A percentile compares a stretch with the other conserved stretches of the same genome.
These are phyloP conservation scores for Macrosteles quadrilineatus DNA, from an alignment of 1,140 invertebrate genomes.

Conservation along the genomic window DNA sequence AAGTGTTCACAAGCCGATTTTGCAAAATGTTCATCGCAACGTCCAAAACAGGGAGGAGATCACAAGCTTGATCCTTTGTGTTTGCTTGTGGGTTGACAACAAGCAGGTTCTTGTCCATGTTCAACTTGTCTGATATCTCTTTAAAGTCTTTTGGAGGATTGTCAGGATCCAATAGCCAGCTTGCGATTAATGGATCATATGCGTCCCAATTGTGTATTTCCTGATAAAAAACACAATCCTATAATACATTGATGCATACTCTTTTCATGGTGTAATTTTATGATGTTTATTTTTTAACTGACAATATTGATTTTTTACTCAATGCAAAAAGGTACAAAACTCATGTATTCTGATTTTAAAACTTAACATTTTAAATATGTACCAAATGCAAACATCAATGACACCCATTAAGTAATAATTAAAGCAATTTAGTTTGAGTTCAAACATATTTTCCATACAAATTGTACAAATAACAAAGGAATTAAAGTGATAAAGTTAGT, in stretches of 20 bases:
- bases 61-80: constrained; percentile 10
- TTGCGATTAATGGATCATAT: constrained; percentile 37
- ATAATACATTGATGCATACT: no score
- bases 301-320: constrained; percentile 2
- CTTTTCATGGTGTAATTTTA: not conserved
- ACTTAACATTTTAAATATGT: no score
- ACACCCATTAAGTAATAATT: no score
- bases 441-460: no score
- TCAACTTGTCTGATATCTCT: not conserved
- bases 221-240: constrained; percentile 22
- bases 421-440: no score
- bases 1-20: not conserved
- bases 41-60: constrained; percentile 8
- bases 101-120: constrained; percentile 4
- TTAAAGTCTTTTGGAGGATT: constrained; percentile 33
- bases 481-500: no score
- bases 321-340: not conserved
- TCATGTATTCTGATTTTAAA: not conserved
- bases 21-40: constrained; percentile 23
- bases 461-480: no score
- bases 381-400: no score
- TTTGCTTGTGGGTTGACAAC: not conserved
- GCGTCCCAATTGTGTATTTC: constrained; percentile 32
- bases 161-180: constrained; percentile 41
- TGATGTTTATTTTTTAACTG: not conserved